Percentiles rank a stretch among this genome's conserved stretches.
Conservation (phyloP, 2,113 vertebrate genomes). For the Clarias batrachus region DNA sequence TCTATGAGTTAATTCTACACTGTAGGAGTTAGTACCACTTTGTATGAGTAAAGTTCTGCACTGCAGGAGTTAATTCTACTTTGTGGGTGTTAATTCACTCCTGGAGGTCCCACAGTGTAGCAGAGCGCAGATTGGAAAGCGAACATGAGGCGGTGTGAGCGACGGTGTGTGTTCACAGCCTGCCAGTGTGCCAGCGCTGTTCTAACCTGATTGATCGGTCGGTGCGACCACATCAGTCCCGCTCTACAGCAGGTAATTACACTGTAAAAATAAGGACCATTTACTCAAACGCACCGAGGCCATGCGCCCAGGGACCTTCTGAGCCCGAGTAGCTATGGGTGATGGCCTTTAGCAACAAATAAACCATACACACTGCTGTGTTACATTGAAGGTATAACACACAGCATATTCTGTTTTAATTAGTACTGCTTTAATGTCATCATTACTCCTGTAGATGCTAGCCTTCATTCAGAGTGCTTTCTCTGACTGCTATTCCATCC, state of each 20-base stretch:
- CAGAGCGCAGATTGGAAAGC: conserved; percentile 63
- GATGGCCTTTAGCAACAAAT: conserved; percentile 26
- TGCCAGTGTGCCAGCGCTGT: conserved; percentile 59
- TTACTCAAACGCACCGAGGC: conserved; percentile 58
- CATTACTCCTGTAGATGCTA: background rate
- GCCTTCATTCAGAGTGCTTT: background rate
- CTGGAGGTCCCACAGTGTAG: conserved; percentile 10
- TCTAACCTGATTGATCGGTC: conserved; percentile 68
- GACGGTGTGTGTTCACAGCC: conserved; percentile 53
- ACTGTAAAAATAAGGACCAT: conserved; percentile 52
- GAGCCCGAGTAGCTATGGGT: conserved; percentile 1
- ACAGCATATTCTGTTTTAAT: background rate
- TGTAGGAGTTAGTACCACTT: background rate
- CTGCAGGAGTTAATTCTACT: background rate
- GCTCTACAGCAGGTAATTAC: conserved; percentile 63
- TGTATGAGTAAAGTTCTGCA: background rate
- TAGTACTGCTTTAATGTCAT: background rate
- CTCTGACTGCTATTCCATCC: background rate
- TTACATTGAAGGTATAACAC: background rate
- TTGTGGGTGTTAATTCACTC: conserved; percentile 2
- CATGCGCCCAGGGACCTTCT: conserved; percentile 50
- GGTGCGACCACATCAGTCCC: conserved; percentile 54
- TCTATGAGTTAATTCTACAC: background rate
- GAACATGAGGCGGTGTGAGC: conserved; percentile 57
- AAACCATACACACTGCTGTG: background rate